Evolutionary conservation across 2,888 invertebrate genomes (phyloP).

Genomic region (Hypomecis atomaria): DNA sequence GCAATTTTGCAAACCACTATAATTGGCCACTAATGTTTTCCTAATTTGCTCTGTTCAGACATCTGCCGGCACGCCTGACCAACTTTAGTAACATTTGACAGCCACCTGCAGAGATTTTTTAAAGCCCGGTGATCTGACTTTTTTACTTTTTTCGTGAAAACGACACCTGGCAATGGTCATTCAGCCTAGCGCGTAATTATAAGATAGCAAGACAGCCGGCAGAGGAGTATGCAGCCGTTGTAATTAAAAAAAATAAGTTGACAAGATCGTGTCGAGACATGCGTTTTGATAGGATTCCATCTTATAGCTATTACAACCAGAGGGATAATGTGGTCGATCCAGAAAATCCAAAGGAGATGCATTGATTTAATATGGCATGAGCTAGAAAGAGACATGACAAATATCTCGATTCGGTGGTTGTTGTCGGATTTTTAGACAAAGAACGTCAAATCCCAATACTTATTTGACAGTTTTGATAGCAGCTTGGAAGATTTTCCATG

Average conservation of each 20-base stretch:
- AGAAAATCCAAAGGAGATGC: too few relatives aligned
- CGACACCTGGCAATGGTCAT: slow-evolving; percentile 78
- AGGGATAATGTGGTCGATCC: too few relatives aligned
- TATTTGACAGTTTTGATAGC: too few relatives aligned
- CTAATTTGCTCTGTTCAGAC: slow-evolving; percentile 64
- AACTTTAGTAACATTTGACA: slow-evolving; percentile 46
- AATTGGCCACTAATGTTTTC: slow-evolving; percentile 52
- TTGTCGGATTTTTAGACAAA: too few relatives aligned
- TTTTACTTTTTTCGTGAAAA: slow-evolving; percentile 70
- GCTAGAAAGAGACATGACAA: too few relatives aligned
- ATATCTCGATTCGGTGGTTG: too few relatives aligned
- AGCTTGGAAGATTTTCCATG: too few relatives aligned
- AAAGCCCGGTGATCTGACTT: slow-evolving; percentile 64
- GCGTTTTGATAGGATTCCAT: too few relatives aligned
- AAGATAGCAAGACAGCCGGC: slow-evolving; percentile 49
- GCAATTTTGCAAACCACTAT: slow-evolving; percentile 39
- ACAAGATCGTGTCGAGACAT: not conserved
- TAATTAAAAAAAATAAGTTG: slow-evolving; percentile 53
- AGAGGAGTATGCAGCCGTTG: slow-evolving; percentile 54
- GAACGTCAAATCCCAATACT: too few relatives aligned
- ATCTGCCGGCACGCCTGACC: slow-evolving; percentile 79
- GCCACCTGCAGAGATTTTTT: slow-evolving; percentile 82
- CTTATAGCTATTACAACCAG: too few relatives aligned
- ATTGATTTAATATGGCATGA: too few relatives aligned
- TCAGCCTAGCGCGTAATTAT: slow-evolving; percentile 66